phyloP scores from a whole-genome alignment of 2,113 vertebrate species.

The Pristiophorus japonicus region DNA sequence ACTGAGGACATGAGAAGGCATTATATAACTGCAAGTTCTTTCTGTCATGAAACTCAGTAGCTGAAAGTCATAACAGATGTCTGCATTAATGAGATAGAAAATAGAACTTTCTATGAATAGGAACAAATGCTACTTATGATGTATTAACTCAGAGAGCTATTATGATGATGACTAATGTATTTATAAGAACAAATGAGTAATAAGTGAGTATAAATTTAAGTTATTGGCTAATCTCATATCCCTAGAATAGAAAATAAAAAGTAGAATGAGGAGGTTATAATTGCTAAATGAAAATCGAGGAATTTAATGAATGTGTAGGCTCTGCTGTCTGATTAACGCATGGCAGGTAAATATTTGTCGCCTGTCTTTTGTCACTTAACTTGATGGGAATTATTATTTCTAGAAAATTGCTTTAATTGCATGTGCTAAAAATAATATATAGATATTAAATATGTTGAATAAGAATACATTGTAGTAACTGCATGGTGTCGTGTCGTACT shows the following conservation, averaged over 20 bases:
- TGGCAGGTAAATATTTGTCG: slow-evolving; percentile 14
- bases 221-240: neutral
- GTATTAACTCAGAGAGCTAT: neutral
- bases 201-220: neutral
- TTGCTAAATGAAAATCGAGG: slow-evolving; percentile 6
- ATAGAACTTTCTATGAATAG: slow-evolving; percentile 18
- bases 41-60: neutral
- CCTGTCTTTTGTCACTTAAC: slow-evolving; percentile 3
- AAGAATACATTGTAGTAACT: neutral
- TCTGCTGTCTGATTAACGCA: neutral
- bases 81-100: neutral
- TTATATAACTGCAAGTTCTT: too few relatives aligned
- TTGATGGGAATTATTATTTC: neutral
- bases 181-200: slow-evolving; percentile 24
- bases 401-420: slow-evolving; percentile 20
- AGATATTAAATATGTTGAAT: neutral
- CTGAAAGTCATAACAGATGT: slow-evolving; percentile 3
- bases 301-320: slow-evolving; percentile 14
- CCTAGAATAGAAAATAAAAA: slow-evolving; percentile 15
- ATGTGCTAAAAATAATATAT: neutral
- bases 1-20: neutral
- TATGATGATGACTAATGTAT: slow-evolving; percentile 20
- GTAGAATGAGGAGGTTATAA: neutral
- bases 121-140: neutral
- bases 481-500: neutral